Percentiles rank a stretch among this genome's conserved stretches.
phyloP scores from a whole-genome alignment of 2,888 invertebrate species.

The Luffia ferchaultella region DNA sequence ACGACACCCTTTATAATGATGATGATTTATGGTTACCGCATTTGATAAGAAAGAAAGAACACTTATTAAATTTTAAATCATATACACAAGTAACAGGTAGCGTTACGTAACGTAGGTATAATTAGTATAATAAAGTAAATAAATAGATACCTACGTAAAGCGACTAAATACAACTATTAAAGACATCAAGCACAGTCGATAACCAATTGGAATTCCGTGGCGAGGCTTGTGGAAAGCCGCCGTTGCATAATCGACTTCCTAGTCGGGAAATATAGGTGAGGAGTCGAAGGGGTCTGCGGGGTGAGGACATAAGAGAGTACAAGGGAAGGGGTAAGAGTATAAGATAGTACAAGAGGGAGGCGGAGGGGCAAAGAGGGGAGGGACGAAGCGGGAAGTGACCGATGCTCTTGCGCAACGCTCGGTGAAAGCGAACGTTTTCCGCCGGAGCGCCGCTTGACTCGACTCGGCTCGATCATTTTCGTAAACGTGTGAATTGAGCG shows the following conservation, averaged over 20 bases:
- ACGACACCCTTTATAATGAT: too few species aligned
- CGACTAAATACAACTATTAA: too few species aligned
- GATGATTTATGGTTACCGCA: too few species aligned
- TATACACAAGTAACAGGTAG: too few species aligned
- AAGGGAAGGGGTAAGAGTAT: slow-evolving; percentile 12
- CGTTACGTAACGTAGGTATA: too few species aligned
- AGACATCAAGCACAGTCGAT: too few species aligned
- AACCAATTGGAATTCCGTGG: slow-evolving; percentile 1
- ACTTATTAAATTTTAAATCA: too few species aligned
- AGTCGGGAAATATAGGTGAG: slow-evolving; percentile 54
- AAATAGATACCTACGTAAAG: too few species aligned
- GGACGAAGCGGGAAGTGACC: slow-evolving; percentile 42
- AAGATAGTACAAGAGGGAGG: slow-evolving; percentile 13
- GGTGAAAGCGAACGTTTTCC: slow-evolving; percentile 57
- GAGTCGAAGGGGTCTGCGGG: slow-evolving; percentile 19
- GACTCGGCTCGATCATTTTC: slow-evolving; percentile 59
- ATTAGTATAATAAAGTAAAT: too few species aligned
- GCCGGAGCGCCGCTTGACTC: too few species aligned
- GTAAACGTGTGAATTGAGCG: slow-evolving; percentile 62
- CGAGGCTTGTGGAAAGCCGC: slow-evolving; percentile 33
- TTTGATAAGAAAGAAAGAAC: too few species aligned
- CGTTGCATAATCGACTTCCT: slow-evolving; percentile 51
- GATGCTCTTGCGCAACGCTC: slow-evolving; percentile 50
- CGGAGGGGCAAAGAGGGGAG: slow-evolving; percentile 18
- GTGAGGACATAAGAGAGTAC: slow-evolving; percentile 15